Evolutionary conservation across 2,797 vertebrate species (phyloP).

Genomic region (Cichlasoma orientale): DNA sequence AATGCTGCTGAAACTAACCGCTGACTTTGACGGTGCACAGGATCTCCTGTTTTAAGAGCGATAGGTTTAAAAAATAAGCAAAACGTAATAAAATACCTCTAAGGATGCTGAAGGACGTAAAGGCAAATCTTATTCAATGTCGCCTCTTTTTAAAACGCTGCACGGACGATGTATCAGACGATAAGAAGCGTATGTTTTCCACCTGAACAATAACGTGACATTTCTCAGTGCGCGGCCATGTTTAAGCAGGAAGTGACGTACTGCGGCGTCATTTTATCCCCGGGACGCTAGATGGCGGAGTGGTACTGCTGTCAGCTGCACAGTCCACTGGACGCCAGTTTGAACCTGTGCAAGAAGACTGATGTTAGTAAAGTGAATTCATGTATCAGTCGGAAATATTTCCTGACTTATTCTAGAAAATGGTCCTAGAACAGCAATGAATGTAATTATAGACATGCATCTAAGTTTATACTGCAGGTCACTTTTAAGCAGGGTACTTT

Average conservation of each 20-base stretch:
- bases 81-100: slow-evolving; percentile 29
- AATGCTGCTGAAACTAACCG: slow-evolving; percentile 5
- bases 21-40: neutral
- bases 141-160: neutral
- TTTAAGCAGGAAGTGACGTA: slow-evolving; percentile 69
- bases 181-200: neutral
- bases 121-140: neutral
- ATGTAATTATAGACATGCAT: neutral
- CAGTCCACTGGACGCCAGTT: no score
- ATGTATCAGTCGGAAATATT: neutral
- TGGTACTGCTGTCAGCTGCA: neutral
- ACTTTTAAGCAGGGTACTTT: neutral
- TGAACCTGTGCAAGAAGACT: neutral
- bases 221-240: slow-evolving; percentile 77
- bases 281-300: slow-evolving; percentile 48
- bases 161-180: rapidly evolving
- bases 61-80: neutral
- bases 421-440: neutral
- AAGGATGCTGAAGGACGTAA: neutral
- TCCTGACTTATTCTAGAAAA: neutral
- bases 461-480: neutral
- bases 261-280: rapidly evolving
- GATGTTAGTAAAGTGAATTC: neutral
- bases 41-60: neutral
- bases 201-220: slow-evolving; percentile 65